phyloP scores from a whole-genome alignment of 2,113 vertebrate species.

The Hemiprocne comata region DNA sequence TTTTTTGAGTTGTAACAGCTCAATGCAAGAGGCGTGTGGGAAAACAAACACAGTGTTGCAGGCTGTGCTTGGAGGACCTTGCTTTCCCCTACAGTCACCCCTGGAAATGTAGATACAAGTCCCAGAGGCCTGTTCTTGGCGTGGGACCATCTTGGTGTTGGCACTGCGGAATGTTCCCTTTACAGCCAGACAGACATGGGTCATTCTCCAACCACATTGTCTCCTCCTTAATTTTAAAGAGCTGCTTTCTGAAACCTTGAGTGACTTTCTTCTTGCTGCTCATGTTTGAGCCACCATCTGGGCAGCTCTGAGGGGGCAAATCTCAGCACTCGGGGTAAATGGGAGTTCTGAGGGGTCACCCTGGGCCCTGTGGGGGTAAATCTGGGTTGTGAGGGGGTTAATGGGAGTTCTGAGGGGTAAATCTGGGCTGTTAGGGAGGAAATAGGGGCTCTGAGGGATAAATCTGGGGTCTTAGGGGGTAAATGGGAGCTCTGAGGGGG shows the following conservation, averaged over 20 bases:
- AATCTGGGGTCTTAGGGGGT: no score
- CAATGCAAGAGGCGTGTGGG: not conserved
- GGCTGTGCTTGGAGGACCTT: not conserved
- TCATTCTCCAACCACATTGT: not conserved
- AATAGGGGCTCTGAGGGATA: no score
- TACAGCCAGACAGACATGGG: not conserved
- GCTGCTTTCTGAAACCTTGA: fast-evolving
- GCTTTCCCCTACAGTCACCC: not conserved
- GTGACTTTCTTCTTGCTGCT: not conserved
- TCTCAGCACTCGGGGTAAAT: no score
- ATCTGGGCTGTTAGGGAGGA: no score
- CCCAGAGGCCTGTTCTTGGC: not conserved
- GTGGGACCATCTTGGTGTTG: fast-evolving
- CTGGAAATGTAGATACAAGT: not conserved
- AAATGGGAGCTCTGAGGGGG: no score
- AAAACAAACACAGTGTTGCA: not conserved
- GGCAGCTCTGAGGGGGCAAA: no score
- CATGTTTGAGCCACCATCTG: not conserved
- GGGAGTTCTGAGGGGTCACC: no score
- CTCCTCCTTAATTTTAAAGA: not conserved
- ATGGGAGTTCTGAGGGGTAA: no score
- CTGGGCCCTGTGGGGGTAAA: no score
- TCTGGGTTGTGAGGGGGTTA: no score
- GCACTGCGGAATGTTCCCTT: not conserved
- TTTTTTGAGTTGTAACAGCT: fast-evolving